Evolutionary conservation across 2,113 vertebrate genomes (phyloP).

Genomic region (Lagopus leucura): DNA sequence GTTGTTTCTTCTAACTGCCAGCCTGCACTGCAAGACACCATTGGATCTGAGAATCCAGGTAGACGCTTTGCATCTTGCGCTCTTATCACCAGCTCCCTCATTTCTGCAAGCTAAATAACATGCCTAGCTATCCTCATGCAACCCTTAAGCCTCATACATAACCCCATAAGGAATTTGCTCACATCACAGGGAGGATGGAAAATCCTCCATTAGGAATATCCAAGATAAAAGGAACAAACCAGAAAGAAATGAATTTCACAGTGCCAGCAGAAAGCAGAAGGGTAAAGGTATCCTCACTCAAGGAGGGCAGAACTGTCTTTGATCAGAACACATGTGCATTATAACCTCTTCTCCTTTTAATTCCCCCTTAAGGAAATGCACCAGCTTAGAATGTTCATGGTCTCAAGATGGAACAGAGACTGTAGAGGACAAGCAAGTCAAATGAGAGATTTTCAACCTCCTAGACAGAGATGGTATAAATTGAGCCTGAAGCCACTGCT

Average conservation of each 20-base stretch:
- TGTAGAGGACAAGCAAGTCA: not conserved
- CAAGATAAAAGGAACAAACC: not conserved
- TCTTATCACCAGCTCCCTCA: not conserved
- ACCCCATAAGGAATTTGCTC: not conserved
- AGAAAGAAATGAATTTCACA: not conserved
- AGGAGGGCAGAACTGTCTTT: not conserved
- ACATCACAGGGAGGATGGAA: not conserved
- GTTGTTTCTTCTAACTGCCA: constrained; percentile 15
- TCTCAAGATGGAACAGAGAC: not conserved
- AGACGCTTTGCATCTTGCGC: not conserved
- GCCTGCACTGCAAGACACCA: not conserved
- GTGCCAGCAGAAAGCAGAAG: not conserved
- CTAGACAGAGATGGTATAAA: not conserved
- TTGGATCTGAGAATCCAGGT: not conserved
- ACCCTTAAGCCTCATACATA: not conserved
- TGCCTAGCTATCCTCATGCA: not conserved
- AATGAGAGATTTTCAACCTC: not conserved
- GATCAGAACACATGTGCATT: fast-evolving
- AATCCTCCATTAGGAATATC: not conserved
- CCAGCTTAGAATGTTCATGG: not conserved
- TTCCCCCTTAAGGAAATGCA: not conserved
- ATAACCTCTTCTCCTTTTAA: not conserved
- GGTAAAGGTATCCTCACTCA: not conserved
- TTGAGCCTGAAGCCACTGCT: constrained; percentile 4
- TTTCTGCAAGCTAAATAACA: not conserved